These are phyloP conservation scores for Xestia xanthographa DNA, from an alignment of 2,888 invertebrate genomes.

Conservation along the genomic window DNA sequence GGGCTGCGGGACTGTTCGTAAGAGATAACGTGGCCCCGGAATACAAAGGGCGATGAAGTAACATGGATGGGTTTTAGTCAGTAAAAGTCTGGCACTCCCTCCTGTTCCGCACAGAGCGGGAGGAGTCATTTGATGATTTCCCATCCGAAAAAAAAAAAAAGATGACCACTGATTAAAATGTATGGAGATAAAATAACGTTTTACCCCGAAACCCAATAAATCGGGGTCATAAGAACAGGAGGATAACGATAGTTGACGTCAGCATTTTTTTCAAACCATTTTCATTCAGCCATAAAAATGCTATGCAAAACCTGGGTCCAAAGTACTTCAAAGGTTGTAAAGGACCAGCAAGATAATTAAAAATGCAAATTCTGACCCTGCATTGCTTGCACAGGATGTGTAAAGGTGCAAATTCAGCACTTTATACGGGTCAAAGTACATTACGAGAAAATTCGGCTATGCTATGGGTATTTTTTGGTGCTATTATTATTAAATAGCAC, in stretches of 20 bases:
- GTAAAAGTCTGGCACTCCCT: no score
- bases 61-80: no score
- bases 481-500: not conserved
- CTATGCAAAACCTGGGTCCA: not conserved
- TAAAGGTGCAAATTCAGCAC: not conserved
- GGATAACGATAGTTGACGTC: not conserved
- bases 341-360: constrained; percentile 2
- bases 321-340: not conserved
- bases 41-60: no score
- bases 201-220: not conserved
- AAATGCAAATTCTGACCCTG: constrained; percentile 37
- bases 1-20: no score
- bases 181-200: not conserved
- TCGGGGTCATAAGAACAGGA: not conserved
- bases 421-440: not conserved
- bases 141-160: no score
- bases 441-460: not conserved
- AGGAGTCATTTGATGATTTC: no score
- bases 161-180: not conserved
- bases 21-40: no score
- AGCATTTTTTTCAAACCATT: not conserved
- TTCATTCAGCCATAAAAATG: not conserved
- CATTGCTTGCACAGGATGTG: constrained; percentile 15
- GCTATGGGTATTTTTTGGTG: not conserved
- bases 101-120: no score